These are phyloP conservation scores for Pituophis catenifer DNA, from an alignment of 2,113 vertebrate species.

Conservation along the genomic window DNA sequence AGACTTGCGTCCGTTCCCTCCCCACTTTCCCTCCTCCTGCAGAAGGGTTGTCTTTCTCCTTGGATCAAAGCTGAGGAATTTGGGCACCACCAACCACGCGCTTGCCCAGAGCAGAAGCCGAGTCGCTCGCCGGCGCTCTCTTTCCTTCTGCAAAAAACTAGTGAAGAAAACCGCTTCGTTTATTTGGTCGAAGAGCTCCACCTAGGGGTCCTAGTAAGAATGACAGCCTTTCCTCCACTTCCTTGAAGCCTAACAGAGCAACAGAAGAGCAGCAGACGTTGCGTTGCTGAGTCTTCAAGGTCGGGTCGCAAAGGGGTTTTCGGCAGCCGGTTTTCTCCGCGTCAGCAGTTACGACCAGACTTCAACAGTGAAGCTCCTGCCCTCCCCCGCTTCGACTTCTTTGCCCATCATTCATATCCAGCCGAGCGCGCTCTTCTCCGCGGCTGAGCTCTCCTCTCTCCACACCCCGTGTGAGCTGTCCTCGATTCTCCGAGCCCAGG, in stretches of 20 bases:
- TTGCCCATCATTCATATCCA: background rate
- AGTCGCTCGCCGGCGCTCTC: background rate
- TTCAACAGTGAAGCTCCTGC: background rate
- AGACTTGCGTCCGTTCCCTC: background rate
- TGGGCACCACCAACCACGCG: background rate
- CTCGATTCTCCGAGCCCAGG: background rate
- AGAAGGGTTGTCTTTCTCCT: background rate
- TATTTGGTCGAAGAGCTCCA: conserved; percentile 56
- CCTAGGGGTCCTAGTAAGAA: background rate
- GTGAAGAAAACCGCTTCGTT: background rate
- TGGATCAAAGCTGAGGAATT: background rate
- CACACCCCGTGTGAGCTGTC: background rate
- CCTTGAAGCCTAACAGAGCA: too few species aligned
- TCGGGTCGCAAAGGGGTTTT: too few species aligned
- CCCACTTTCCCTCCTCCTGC: background rate
- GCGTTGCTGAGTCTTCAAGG: background rate
- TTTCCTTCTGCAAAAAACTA: background rate
- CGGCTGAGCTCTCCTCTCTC: background rate
- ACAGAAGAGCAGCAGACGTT: background rate
- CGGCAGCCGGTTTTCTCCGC: background rate
- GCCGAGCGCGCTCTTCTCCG: background rate
- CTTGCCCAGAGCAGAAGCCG: background rate
- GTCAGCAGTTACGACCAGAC: background rate
- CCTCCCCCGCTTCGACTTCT: background rate
- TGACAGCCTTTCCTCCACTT: background rate